phyloP scores from a whole-genome alignment of 2,888 invertebrate species.

The Anodontia alba region DNA sequence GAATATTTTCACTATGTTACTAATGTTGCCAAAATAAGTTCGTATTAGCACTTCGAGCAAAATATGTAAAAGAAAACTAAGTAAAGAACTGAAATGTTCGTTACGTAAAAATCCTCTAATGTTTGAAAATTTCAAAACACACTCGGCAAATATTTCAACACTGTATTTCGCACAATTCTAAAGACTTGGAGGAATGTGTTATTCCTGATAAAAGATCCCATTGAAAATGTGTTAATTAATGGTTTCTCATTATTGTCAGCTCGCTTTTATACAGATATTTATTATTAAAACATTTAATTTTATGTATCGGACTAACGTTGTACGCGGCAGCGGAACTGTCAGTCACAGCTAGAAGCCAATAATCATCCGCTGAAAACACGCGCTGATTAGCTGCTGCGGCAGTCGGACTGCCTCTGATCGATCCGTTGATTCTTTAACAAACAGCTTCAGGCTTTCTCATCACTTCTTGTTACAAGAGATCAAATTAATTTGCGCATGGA shows the following conservation, averaged over 20 bases:
- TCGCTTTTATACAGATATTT: slow-evolving; percentile 7
- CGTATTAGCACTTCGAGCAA: neutral
- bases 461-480: slow-evolving; percentile 15
- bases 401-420: slow-evolving; percentile 20
- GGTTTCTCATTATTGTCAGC: slow-evolving; percentile 4
- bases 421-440: slow-evolving; percentile 9
- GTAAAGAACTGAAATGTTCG: too few species aligned
- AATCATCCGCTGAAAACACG: slow-evolving; percentile 51
- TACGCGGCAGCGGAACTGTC: neutral
- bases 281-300: slow-evolving; percentile 16
- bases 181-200: too few species aligned
- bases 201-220: neutral
- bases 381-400: slow-evolving; percentile 62
- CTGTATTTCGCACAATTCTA: too few species aligned
- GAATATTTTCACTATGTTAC: neutral
- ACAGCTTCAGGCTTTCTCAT: slow-evolving; percentile 3
- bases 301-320: slow-evolving; percentile 1
- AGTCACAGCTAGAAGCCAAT: slow-evolving; percentile 50
- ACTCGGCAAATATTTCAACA: neutral
- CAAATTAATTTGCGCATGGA: neutral
- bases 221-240: slow-evolving; percentile 5
- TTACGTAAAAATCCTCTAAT: too few species aligned
- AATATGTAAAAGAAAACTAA: too few species aligned
- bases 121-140: neutral
- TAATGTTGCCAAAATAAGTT: neutral